Conservation (phyloP, 1,140 invertebrate species). For the Chironomus tepperi region DNA sequence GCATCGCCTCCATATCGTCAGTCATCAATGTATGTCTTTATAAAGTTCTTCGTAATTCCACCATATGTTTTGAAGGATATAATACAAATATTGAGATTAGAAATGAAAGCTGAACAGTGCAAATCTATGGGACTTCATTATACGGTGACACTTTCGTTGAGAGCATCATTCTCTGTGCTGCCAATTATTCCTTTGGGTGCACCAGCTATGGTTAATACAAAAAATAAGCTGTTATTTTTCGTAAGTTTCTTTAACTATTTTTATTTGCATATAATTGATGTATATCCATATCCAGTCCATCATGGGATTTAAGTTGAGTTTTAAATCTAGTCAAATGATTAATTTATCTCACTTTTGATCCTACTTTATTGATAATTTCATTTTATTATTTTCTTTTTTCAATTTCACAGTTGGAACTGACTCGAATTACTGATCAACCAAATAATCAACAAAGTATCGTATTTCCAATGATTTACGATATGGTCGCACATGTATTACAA, state of each 20-base stretch:
- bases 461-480: constrained; percentile 82
- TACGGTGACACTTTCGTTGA: constrained; percentile 82
- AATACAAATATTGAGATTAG: constrained; percentile 76
- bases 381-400: constrained; percentile 26
- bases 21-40: constrained; percentile 75
- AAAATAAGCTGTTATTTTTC: constrained; percentile 83
- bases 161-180: constrained; percentile 76
- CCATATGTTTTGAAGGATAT: constrained; percentile 83
- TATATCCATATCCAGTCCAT: too few relatives aligned
- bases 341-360: too few relatives aligned
- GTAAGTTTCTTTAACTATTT: constrained; percentile 56
- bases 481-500: constrained; percentile 73
- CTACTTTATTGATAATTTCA: constrained; percentile 15
- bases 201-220: constrained; percentile 70
- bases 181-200: constrained; percentile 77
- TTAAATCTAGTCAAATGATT: too few relatives aligned
- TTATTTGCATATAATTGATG: too few relatives aligned
- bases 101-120: constrained; percentile 58
- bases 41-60: constrained; percentile 69
- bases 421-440: constrained; percentile 52
- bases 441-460: constrained; percentile 65
- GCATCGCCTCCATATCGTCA: constrained; percentile 81
- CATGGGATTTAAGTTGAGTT: too few relatives aligned
- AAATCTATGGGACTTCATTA: constrained; percentile 55
- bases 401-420: constrained; percentile 72